Evolutionary conservation across 2,888 invertebrate species (phyloP).

Genomic region (Drosophila pseudotakahashii): DNA sequence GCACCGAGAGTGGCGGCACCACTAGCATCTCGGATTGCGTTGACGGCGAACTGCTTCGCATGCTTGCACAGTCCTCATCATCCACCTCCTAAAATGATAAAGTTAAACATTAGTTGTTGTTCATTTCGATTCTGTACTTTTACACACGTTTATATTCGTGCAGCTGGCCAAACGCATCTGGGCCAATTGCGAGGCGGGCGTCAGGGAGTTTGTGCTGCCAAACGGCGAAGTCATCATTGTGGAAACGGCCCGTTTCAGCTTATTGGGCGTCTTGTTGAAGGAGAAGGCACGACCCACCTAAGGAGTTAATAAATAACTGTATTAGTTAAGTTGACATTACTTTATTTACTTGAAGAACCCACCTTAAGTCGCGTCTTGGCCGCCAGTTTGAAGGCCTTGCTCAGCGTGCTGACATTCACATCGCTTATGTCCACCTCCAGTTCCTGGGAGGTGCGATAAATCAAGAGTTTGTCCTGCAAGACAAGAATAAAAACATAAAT

Average conservation of each 20-base stretch:
- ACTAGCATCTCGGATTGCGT: conserved; percentile 87
- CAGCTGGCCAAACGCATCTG: conserved; percentile 94
- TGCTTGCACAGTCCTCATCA: conserved; percentile 85
- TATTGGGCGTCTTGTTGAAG: conserved; percentile 97
- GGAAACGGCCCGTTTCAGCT: conserved; percentile 96
- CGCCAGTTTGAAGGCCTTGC: conserved; percentile 96
- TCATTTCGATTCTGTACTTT: background rate
- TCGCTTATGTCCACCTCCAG: conserved; percentile 95
- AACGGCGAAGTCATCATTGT: conserved; percentile 96
- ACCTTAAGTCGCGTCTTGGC: conserved; percentile 92
- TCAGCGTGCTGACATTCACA: conserved; percentile 93
- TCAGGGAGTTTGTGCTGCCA: conserved; percentile 92
- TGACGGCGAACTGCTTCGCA: conserved; percentile 83
- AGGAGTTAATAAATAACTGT: conserved; percentile 11
- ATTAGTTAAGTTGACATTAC: background rate
- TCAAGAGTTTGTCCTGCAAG: conserved; percentile 82
- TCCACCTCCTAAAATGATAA: conserved; percentile 87
- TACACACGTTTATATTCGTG: conserved; percentile 91
- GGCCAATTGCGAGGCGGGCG: conserved; percentile 92
- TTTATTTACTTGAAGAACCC: conserved; percentile 35
- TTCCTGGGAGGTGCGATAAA: conserved; percentile 86
- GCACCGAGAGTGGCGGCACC: conserved; percentile 91
- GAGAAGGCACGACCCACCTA: conserved; percentile 96
- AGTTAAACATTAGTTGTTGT: conserved; percentile 6
- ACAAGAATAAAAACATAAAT: conserved; percentile 3